Conservation (phyloP, 2,888 invertebrate species). For the Boloria selene region DNA sequence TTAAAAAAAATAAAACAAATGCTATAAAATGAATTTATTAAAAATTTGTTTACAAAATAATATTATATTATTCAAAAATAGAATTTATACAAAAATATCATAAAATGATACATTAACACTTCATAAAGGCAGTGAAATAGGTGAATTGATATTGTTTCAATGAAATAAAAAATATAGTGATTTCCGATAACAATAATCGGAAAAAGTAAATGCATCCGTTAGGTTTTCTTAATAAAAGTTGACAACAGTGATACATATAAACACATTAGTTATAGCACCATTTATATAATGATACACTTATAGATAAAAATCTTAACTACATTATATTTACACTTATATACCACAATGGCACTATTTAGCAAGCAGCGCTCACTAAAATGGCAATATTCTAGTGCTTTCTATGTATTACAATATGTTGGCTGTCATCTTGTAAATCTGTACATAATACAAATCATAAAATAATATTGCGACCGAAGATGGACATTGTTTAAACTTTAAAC, state of each 20-base stretch:
- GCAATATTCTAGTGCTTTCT: too few species aligned
- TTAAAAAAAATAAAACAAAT: background rate
- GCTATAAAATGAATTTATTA: constrained; percentile 45
- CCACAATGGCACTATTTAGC: constrained; percentile 39
- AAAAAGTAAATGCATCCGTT: constrained; percentile 14
- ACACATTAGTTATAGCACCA: constrained; percentile 47
- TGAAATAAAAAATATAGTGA: constrained; percentile 11
- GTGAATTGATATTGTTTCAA: constrained; percentile 11
- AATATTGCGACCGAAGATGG: too few species aligned
- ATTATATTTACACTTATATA: constrained; percentile 38
- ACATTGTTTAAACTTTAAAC: too few species aligned
- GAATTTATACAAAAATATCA: constrained; percentile 43
- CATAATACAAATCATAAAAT: too few species aligned
- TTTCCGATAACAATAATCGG: background rate
- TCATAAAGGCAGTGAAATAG: constrained; percentile 10
- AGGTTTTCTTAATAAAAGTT: constrained; percentile 9
- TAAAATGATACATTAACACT: constrained; percentile 1
- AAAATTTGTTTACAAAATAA: constrained; percentile 55
- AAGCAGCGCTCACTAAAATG: too few species aligned
- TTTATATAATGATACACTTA: constrained; percentile 36
- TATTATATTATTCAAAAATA: constrained; percentile 62
- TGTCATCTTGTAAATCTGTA: too few species aligned
- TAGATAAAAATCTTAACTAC: constrained; percentile 42
- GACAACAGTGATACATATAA: constrained; percentile 29
- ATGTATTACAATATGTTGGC: too few species aligned